Evolutionary conservation across 2,888 invertebrate genomes (phyloP).

Genomic region (Polyploca ridens): DNA sequence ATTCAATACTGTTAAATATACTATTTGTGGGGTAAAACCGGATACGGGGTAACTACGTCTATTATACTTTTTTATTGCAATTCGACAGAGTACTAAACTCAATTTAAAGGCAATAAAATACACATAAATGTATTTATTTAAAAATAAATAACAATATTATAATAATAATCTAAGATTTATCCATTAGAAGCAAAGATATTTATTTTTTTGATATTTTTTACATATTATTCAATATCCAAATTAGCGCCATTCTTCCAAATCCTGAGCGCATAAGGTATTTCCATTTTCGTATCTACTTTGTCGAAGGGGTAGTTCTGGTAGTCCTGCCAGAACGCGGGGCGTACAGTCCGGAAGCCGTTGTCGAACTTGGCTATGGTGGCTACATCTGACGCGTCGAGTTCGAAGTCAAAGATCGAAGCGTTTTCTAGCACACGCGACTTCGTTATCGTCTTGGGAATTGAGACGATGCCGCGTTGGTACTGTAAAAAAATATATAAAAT

Average conservation of each 20-base stretch:
- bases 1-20: too few relatives aligned
- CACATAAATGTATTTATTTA: background rate
- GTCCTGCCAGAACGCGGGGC: conserved; percentile 47
- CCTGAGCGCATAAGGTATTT: conserved; percentile 37
- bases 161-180: background rate
- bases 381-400: conserved; percentile 42
- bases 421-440: conserved; percentile 57
- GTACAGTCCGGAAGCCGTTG: conserved; percentile 48
- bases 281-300: conserved; percentile 28
- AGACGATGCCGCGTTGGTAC: conserved; percentile 60
- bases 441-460: conserved; percentile 62
- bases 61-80: too few relatives aligned
- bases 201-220: too few relatives aligned
- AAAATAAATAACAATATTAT: background rate
- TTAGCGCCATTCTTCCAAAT: conserved; percentile 51
- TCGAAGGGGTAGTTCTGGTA: conserved; percentile 57
- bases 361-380: conserved; percentile 49
- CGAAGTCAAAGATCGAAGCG: conserved; percentile 64
- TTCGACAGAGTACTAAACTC: too few relatives aligned
- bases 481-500: conserved; percentile 26
- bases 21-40: too few relatives aligned
- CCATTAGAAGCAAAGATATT: too few relatives aligned
- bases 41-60: too few relatives aligned
- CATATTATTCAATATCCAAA: conserved; percentile 30
- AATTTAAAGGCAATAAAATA: too few relatives aligned